Conservation (phyloP, 1,140 invertebrate genomes). For the Dendroctonus valens region DNA sequence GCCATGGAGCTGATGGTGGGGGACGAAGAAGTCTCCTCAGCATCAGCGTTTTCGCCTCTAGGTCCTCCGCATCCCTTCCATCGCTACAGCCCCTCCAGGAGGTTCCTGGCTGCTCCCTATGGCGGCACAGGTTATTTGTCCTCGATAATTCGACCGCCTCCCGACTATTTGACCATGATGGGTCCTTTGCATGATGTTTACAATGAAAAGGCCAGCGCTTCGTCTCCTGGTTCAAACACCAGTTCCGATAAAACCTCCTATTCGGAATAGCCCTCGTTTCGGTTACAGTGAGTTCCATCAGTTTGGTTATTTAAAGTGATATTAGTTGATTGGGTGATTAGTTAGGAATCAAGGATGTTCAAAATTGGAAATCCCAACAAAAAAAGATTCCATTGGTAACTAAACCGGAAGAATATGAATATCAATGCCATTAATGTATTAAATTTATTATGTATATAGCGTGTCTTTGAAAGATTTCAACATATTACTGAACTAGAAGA, state of each 20-base stretch:
- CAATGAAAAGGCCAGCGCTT: slow-evolving; percentile 51
- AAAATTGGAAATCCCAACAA: too few relatives aligned
- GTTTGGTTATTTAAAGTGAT: too few relatives aligned
- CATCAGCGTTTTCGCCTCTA: slow-evolving; percentile 73
- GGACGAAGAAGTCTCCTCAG: slow-evolving; percentile 51
- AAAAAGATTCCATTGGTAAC: too few relatives aligned
- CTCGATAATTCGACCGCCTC: slow-evolving; percentile 67
- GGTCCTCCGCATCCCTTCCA: slow-evolving; percentile 60
- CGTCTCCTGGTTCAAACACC: slow-evolving; percentile 52
- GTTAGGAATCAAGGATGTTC: too few relatives aligned
- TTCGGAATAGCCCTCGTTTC: slow-evolving; percentile 48
- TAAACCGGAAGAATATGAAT: too few relatives aligned
- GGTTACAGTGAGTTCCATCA: background rate
- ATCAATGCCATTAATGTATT: too few relatives aligned
- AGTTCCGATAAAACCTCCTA: slow-evolving; percentile 53
- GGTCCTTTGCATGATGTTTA: slow-evolving; percentile 48
- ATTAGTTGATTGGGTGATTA: too few relatives aligned
- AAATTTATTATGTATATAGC: too few relatives aligned
- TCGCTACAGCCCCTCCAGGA: slow-evolving; percentile 59
- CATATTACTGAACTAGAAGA: too few relatives aligned
- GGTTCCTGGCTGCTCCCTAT: slow-evolving; percentile 76
- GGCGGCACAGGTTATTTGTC: slow-evolving; percentile 77
- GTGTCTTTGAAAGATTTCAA: too few relatives aligned
- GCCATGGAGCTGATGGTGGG: slow-evolving; percentile 86
- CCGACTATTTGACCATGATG: slow-evolving; percentile 45